Base-by-base conservation (phyloP, 2,113 vertebrate species). In the Hydrochoerus hydrochaeris region DNA sequence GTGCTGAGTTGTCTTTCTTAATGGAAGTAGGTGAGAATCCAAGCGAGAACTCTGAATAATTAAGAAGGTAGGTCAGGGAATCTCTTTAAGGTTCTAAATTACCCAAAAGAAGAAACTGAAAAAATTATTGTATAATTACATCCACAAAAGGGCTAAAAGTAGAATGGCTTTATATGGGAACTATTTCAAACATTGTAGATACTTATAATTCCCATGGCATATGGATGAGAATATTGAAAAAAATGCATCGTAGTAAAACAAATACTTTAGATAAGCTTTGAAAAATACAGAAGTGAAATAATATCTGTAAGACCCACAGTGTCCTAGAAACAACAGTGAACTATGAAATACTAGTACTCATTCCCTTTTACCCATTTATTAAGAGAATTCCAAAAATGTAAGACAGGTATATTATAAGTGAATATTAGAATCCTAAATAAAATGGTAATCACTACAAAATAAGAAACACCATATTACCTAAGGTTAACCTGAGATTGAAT, bases 171-270 rank as follows among this genome's bases (percentile, higher is more conserved):
- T 78, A 44, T 75, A 28, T 44, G 30, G 75, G 35, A 85, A 92
- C 82, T 94, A 84, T 52, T 73, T 93, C 58, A 65, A 85, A 93
- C 38, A 71, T 44, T 73, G 20, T 81, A 81, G 85, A 30, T 73
- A 82, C 6, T 90, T 52, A 77, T 87, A 62, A 57, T 84, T 71
- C 44, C 54, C 44, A 69, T 32, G 16, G 81, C 67, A 67, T 1
- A 1, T 67, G 3, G 83, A 94, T 77, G 46, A 78, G 89, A 95
- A 88, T 38, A 58, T 13, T 57, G 54, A 58, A 62, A 52, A 71
- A 83, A 83, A 3, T 41, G 58, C 54, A 35, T 82, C 58, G 38
- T 62, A 88, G 82, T 77, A 77, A 54, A 67, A 52, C 13, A 86
- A 67, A 28, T 92, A 87, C 16, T 90, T 91, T 83, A 73, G 8